Conservation (phyloP, 1,140 invertebrate species). For the Anastatus disparis region DNA sequence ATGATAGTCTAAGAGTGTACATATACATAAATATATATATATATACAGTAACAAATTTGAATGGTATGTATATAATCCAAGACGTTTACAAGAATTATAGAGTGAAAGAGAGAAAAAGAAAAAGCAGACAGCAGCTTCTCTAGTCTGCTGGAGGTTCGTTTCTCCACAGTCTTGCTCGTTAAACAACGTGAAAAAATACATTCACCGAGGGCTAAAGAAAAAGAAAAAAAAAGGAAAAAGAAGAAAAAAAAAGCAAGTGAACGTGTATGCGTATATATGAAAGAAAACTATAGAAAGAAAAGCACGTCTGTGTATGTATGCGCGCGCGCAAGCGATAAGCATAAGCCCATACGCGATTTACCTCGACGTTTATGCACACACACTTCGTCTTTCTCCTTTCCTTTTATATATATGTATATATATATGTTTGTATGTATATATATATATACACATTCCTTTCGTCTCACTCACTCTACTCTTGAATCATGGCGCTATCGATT, state of each 20-base stretch:
- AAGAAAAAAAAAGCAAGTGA: background rate
- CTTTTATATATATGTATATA: no score
- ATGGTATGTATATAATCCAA: background rate
- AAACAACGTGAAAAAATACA: slow-evolving; percentile 15
- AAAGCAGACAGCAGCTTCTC: slow-evolving; percentile 3
- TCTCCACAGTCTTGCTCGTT: slow-evolving; percentile 31
- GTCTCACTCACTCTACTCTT: slow-evolving; percentile 16
- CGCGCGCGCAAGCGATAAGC: slow-evolving; percentile 7
- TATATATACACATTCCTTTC: background rate
- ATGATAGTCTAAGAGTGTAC: no score
- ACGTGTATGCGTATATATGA: background rate
- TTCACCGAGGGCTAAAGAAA: background rate
- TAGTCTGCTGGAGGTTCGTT: background rate
- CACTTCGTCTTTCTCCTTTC: background rate
- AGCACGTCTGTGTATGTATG: background rate
- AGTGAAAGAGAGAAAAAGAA: background rate
- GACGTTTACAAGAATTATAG: background rate
- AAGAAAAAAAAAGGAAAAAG: background rate
- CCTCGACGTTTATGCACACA: slow-evolving; percentile 30
- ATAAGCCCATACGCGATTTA: slow-evolving; percentile 35
- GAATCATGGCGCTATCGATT: slow-evolving; percentile 42
- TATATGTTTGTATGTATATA: no score
- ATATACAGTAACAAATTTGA: no score
- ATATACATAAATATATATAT: no score
- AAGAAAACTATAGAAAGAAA: background rate